These are phyloP conservation scores for Latrodectus geometricus DNA, from an alignment of 1,140 invertebrate genomes.

Conservation along the genomic window DNA sequence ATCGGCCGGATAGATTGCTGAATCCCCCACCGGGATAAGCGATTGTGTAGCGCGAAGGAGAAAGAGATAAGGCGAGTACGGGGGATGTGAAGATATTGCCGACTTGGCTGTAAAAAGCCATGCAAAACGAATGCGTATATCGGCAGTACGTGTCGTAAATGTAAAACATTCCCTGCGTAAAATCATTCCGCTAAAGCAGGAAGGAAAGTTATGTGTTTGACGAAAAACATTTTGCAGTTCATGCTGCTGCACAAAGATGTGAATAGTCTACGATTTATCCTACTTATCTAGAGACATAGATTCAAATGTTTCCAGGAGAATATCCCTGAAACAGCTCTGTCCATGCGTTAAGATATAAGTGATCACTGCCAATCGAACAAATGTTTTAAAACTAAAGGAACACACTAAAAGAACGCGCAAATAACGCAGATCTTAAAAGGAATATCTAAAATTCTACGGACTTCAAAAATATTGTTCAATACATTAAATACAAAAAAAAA, in stretches of 20 bases:
- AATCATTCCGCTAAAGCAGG: neutral
- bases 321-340: neutral
- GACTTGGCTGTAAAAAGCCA: neutral
- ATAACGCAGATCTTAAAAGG: too few relatives aligned
- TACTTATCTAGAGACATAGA: neutral
- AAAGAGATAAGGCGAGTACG: slow-evolving; percentile 5
- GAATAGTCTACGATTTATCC: neutral
- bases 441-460: too few relatives aligned
- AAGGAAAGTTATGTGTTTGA: neutral
- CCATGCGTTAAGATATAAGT: too few relatives aligned
- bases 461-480: too few relatives aligned
- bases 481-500: too few relatives aligned
- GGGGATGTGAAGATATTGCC: slow-evolving; percentile 12
- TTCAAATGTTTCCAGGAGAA: neutral
- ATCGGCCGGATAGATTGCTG: slow-evolving; percentile 13
- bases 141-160: neutral
- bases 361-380: too few relatives aligned
- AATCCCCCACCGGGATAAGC: slow-evolving; percentile 1
- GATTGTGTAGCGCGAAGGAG: neutral
- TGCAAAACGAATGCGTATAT: neutral
- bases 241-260: neutral
- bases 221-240: neutral
- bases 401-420: too few relatives aligned
- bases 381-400: too few relatives aligned
- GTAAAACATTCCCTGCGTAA: neutral